Conservation (phyloP, 1,140 invertebrate species). For the Formica exsecta region DNA sequence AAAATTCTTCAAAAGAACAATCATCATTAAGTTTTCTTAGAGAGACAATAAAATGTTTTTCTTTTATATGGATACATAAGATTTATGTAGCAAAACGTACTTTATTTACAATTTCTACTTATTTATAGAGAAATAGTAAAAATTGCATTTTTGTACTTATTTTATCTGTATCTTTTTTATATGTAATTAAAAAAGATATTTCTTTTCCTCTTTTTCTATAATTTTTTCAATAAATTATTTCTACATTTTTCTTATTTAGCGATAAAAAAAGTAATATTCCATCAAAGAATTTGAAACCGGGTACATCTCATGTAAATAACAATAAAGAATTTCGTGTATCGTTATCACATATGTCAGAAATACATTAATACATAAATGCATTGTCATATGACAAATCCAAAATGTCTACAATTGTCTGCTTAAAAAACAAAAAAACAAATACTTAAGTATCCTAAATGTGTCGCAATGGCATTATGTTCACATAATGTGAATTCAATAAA, state of each 20-base stretch:
- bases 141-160: not conserved
- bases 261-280: not conserved
- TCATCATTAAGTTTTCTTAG: not conserved
- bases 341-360: constrained; percentile 39
- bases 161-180: not conserved
- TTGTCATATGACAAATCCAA: constrained; percentile 23
- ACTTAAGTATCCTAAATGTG: constrained; percentile 12
- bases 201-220: too few species aligned
- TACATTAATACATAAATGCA: not conserved
- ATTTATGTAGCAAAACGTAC: not conserved
- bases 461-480: not conserved
- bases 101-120: not conserved
- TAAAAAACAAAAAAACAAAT: not conserved
- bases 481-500: not conserved
- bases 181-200: too few species aligned
- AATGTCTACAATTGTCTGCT: not conserved
- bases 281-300: not conserved
- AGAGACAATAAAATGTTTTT: not conserved
- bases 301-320: not conserved
- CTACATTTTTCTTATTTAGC: not conserved
- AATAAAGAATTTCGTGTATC: constrained; percentile 2
- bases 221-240: too few species aligned
- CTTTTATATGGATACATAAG: not conserved
- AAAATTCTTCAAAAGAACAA: not conserved
- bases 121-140: not conserved